Evolutionary conservation across 2,888 invertebrate species (phyloP).

Genomic region (Sarcophaga variegata): DNA sequence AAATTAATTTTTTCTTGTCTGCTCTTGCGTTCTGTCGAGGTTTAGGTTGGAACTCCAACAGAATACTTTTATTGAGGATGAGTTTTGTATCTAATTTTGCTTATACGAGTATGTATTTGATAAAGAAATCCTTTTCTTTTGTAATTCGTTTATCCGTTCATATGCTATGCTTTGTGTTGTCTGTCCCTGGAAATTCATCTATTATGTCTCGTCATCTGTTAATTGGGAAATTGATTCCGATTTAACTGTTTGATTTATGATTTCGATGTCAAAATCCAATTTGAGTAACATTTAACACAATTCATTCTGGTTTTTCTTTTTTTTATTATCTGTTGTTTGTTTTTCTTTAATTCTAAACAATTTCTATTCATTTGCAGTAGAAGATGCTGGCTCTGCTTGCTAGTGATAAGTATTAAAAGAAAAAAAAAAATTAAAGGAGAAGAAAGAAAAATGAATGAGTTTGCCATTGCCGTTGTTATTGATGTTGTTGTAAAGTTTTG

Average conservation of each 20-base stretch:
- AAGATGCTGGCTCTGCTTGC: slow-evolving; percentile 38
- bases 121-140: background rate
- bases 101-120: background rate
- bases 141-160: background rate
- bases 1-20: background rate
- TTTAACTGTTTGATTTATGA: slow-evolving; percentile 72
- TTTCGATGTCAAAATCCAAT: slow-evolving; percentile 71
- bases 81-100: background rate
- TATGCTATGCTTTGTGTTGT: background rate
- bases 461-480: background rate
- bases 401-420: slow-evolving; percentile 24
- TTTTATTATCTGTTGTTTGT: slow-evolving; percentile 43
- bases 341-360: slow-evolving; percentile 42
- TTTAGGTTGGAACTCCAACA: background rate
- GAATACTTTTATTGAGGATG: background rate
- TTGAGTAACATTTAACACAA: slow-evolving; percentile 70
- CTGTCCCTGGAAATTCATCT: slow-evolving; percentile 6
- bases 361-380: slow-evolving; percentile 52
- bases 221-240: slow-evolving; percentile 69
- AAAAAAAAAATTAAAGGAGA: background rate
- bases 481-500: slow-evolving; percentile 9
- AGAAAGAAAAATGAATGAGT: slow-evolving; percentile 28
- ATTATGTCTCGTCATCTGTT: slow-evolving; percentile 67
- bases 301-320: slow-evolving; percentile 46
- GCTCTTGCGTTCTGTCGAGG: no score